A percentile compares a stretch with the other conserved stretches of the same genome.
phyloP scores from a whole-genome alignment of 1,140 invertebrate species.

The Trichogramma pretiosum region DNA sequence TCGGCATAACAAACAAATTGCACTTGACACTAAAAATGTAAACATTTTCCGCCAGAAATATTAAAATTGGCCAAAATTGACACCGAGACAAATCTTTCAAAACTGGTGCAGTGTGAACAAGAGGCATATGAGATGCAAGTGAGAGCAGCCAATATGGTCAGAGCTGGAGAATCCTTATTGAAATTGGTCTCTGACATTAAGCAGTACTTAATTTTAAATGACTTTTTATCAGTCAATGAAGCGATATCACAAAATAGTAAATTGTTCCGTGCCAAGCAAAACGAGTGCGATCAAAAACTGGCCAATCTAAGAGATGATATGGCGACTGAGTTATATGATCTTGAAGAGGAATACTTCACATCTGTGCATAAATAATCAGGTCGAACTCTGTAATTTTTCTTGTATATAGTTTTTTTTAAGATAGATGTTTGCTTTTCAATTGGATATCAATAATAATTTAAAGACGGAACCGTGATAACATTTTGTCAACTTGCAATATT shows the following conservation, averaged over 20 bases:
- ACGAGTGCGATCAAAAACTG: conserved; percentile 87
- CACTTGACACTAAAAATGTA: not conserved
- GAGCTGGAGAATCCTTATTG: conserved; percentile 91
- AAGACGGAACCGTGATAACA: no score
- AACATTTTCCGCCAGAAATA: conserved; percentile 63
- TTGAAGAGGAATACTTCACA: conserved; percentile 97
- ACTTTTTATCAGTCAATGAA: conserved; percentile 94
- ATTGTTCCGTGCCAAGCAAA: conserved; percentile 78
- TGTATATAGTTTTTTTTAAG: no score
- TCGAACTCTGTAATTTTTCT: no score
- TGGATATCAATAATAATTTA: no score
- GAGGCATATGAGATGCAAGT: conserved; percentile 97
- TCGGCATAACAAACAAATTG: no score
- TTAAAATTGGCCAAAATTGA: conserved; percentile 89
- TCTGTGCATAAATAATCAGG: conserved; percentile 87
- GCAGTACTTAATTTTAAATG: conserved; percentile 92
- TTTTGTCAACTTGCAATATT: no score
- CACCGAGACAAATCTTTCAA: conserved; percentile 77
- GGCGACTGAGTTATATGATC: conserved; percentile 87
- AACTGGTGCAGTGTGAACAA: conserved; percentile 86
- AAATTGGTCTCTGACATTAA: conserved; percentile 94
- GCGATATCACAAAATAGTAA: conserved; percentile 87
- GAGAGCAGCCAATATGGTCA: conserved; percentile 84
- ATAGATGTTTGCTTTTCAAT: no score
- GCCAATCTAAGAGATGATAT: conserved; percentile 89